Base-by-base conservation (phyloP, 2,113 vertebrate genomes). In the Ibidorhyncha struthersii region DNA sequence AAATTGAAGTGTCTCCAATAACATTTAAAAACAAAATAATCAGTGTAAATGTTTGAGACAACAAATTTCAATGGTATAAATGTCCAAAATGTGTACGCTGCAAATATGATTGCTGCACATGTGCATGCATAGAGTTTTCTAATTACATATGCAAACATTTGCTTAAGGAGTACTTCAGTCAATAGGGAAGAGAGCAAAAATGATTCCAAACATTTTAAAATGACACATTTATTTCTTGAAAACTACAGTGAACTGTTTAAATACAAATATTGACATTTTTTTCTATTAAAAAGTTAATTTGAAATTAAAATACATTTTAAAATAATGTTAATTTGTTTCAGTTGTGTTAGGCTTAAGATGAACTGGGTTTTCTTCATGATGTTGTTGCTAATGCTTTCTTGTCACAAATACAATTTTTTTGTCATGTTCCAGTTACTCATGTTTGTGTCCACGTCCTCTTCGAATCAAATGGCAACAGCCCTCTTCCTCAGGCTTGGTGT, bases 131-230 rank as follows among this genome's bases (percentile, higher is more conserved):
- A 49, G 14, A 67, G 66, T 82, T 91, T 96, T 93, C 71, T 90
- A 81, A 90, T 96, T 95, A 59, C 10, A 55, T 50, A 86, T 18
- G 50, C 79, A 97, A 96, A 94, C n/a, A 89, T 83, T 96, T 96
- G 62, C 63, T 93, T 76, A 96, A 92, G 72, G 77, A 93, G 34
- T 90, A 77, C 70, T 93, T 95, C 82, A 93, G 49, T 94, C 59
- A 87, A 69, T 66, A 83, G 10, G 3, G 43, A 87, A 76, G 49
- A 70, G 43, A 94, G n/a, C 30, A 52, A 83, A 92, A 96, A 90
- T 41, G 0, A 93, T 74, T 93, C 9, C 18, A 93, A 96, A 55
- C 21, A 74, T 67, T 93, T 86, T 36, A 19, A 92, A 95, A 86
- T 59, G 9, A 43, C 26, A 90, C 17, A 59, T 38, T 62, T 86